Conservation (phyloP, 1,140 invertebrate species). For the Goniozus legneri region DNA sequence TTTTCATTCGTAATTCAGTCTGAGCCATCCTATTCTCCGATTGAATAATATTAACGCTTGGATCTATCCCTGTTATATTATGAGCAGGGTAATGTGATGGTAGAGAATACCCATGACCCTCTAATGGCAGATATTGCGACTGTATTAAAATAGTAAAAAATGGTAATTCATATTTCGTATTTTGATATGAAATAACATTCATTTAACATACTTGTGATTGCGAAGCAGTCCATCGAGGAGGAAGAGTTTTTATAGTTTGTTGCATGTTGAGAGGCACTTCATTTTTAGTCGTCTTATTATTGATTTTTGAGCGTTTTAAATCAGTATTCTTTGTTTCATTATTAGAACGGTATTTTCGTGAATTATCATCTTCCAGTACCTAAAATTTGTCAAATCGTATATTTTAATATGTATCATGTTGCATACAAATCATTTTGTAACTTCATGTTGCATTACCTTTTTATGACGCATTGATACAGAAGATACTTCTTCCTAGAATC, state of each 20-base stretch:
- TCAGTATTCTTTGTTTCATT: too few species aligned
- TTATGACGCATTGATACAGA: constrained; percentile 21
- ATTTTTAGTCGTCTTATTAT: constrained; percentile 13
- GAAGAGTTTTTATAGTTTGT: constrained; percentile 17
- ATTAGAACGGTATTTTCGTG: too few species aligned
- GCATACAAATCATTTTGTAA: too few species aligned
- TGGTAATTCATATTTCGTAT: too few species aligned
- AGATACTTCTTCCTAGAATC: constrained; percentile 33
- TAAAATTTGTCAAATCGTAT: too few species aligned
- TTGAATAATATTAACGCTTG: constrained; percentile 45
- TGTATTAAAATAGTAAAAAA: too few species aligned
- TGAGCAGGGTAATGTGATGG: constrained; percentile 28
- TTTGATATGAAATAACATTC: not conserved
- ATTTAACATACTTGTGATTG: constrained; percentile 24
- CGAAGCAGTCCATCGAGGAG: constrained; percentile 21
- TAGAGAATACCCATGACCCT: constrained; percentile 34
- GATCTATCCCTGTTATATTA: constrained; percentile 33
- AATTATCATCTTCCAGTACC: too few species aligned
- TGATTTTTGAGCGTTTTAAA: constrained; percentile 9
- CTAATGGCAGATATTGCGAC: constrained; percentile 33
- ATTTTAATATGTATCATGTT: too few species aligned
- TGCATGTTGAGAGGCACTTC: constrained; percentile 11
- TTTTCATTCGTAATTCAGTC: constrained; percentile 50
- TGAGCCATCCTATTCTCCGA: constrained; percentile 50
- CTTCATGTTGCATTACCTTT: too few species aligned